Conservation (phyloP, 2,113 vertebrate genomes). For the Uropsilus gracilis region DNA sequence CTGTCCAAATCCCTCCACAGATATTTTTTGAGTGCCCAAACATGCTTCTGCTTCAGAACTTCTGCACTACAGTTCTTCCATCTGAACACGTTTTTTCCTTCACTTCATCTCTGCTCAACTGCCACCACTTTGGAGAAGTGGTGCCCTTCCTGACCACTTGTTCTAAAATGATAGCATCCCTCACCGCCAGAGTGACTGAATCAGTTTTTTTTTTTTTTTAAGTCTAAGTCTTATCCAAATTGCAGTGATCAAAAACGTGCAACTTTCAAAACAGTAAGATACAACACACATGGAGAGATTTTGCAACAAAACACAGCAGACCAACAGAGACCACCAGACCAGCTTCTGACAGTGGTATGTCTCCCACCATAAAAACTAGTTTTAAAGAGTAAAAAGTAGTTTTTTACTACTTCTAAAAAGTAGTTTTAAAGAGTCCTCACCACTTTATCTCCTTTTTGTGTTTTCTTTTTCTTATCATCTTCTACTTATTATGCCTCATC, state of each 20-base stretch:
- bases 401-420: background rate
- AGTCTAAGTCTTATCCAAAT: conserved; percentile 70
- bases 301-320: conserved; percentile 74
- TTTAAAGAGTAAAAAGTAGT: too few relatives aligned
- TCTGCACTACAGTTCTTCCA: background rate
- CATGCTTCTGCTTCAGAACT: background rate
- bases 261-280: conserved; percentile 79
- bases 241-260: conserved; percentile 78
- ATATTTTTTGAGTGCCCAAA: background rate
- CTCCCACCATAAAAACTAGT: background rate
- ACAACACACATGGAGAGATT: conserved; percentile 39
- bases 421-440: background rate
- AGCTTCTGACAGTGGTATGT: conserved; percentile 58
- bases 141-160: background rate
- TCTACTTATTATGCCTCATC: background rate
- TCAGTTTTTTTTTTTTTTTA: too few relatives aligned
- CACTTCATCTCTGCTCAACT: background rate
- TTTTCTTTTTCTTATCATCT: background rate
- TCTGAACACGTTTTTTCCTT: background rate
- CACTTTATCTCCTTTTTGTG: background rate
- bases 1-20: background rate
- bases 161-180: background rate
- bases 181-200: background rate
- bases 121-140: background rate
- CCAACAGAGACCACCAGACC: conserved; percentile 79